These are phyloP conservation scores for Centropyge bicolor DNA, from an alignment of 2,797 vertebrate species.

Conservation along the genomic window DNA sequence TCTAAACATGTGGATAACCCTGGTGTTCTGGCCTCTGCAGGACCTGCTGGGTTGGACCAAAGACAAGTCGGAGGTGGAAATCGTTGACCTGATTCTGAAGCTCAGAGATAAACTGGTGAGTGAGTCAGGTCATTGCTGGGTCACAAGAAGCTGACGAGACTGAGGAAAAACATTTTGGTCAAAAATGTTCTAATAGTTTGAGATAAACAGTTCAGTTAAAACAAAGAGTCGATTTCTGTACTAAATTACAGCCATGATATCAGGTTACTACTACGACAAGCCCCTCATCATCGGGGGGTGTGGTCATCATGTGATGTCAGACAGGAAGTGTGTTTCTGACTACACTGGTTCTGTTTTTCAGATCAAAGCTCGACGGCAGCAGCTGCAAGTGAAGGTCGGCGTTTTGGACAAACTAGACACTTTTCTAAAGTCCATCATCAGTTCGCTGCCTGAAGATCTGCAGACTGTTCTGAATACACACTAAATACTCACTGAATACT, in stretches of 20 bases:
- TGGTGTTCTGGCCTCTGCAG: constrained; percentile 68
- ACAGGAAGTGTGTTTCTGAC: constrained; percentile 25
- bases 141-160: too few relatives aligned
- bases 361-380: constrained; percentile 86
- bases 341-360: constrained; percentile 61
- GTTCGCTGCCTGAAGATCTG: constrained; percentile 90
- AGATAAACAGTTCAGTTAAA: too few relatives aligned
- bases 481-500: constrained; percentile 57
- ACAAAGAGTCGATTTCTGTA: too few relatives aligned
- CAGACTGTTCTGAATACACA: constrained; percentile 86
- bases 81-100: constrained; percentile 94
- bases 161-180: too few relatives aligned
- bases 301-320: not conserved
- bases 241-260: too few relatives aligned
- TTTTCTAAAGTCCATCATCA: constrained; percentile 82
- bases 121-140: not conserved
- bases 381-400: constrained; percentile 88
- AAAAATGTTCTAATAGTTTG: too few relatives aligned
- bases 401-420: constrained; percentile 82
- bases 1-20: not conserved
- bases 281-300: too few relatives aligned
- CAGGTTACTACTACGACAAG: too few relatives aligned
- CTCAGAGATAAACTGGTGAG: constrained; percentile 94
- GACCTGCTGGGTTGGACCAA: constrained; percentile 91
- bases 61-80: constrained; percentile 96